phyloP scores from a whole-genome alignment of 2,888 invertebrate species.

The Aphodius sticticus region DNA sequence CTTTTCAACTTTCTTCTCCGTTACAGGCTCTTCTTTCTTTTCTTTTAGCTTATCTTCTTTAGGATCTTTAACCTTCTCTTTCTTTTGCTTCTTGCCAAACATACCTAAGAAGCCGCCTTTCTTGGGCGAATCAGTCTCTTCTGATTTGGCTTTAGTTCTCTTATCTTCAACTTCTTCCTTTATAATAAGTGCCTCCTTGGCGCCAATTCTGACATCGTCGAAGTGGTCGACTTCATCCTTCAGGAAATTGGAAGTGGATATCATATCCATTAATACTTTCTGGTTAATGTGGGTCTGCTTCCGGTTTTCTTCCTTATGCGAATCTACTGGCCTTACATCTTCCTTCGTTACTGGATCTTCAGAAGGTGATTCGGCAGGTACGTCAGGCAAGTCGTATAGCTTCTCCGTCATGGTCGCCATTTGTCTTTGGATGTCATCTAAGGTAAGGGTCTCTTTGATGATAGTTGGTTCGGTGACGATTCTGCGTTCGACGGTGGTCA shows the following conservation, averaged over 20 bases:
- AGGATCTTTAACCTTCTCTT: neutral
- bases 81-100: constrained; percentile 41
- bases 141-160: constrained; percentile 37
- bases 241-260: constrained; percentile 38
- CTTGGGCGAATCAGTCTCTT: constrained; percentile 42
- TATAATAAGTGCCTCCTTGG: constrained; percentile 26
- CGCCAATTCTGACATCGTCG: constrained; percentile 40
- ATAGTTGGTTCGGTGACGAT: constrained; percentile 27
- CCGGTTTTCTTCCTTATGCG: constrained; percentile 12
- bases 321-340: constrained; percentile 28
- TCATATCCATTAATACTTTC: constrained; percentile 22
- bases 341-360: constrained; percentile 22
- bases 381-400: neutral
- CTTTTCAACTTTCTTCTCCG: constrained; percentile 25
- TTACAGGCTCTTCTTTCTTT: constrained; percentile 29
- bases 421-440: constrained; percentile 24
- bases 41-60: constrained; percentile 35
- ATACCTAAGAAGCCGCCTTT: constrained; percentile 45
- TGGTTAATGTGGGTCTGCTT: constrained; percentile 16
- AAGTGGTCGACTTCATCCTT: constrained; percentile 41
- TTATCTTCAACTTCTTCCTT: constrained; percentile 34
- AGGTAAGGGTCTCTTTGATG: constrained; percentile 25
- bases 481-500: constrained; percentile 15
- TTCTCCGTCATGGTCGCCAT: constrained; percentile 8
- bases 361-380: neutral